A percentile compares a stretch with the other conserved stretches of the same genome.
These are phyloP conservation scores for Vicugna pacos DNA, from an alignment of 2,113 vertebrate species.

Conservation along the genomic window DNA sequence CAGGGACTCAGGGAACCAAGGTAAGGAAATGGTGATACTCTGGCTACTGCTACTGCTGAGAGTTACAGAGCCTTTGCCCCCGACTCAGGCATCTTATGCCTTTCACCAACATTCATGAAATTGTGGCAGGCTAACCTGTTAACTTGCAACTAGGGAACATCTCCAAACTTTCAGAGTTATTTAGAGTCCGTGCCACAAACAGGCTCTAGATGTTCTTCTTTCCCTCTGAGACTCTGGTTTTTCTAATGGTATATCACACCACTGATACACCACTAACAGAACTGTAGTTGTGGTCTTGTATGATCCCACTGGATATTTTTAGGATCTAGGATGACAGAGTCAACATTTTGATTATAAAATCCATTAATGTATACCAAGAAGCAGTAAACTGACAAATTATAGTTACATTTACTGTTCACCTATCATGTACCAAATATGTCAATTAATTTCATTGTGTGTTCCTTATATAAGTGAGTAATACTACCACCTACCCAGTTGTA, in stretches of 20 bases:
- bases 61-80: not conserved
- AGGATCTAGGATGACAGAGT: not conserved
- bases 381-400: not conserved
- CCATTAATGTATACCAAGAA: not conserved
- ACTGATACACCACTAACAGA: not conserved
- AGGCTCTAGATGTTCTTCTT: not conserved
- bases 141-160: not conserved
- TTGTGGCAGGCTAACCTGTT: not conserved
- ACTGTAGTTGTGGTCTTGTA: not conserved
- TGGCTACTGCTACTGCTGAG: not conserved
- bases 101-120: not conserved
- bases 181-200: not conserved
- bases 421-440: not conserved
- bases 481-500: not conserved
- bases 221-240: not conserved
- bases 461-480: not conserved
- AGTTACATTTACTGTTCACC: not conserved
- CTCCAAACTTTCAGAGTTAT: not conserved
- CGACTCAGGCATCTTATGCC: not conserved
- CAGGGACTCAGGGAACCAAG: not conserved
- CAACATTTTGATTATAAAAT: constrained; percentile 37
- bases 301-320: not conserved
- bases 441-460: constrained; percentile 23
- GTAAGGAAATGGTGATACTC: not conserved
- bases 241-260: not conserved